Conservation (phyloP, 2,888 invertebrate genomes). For the Amaurobius ferox region DNA sequence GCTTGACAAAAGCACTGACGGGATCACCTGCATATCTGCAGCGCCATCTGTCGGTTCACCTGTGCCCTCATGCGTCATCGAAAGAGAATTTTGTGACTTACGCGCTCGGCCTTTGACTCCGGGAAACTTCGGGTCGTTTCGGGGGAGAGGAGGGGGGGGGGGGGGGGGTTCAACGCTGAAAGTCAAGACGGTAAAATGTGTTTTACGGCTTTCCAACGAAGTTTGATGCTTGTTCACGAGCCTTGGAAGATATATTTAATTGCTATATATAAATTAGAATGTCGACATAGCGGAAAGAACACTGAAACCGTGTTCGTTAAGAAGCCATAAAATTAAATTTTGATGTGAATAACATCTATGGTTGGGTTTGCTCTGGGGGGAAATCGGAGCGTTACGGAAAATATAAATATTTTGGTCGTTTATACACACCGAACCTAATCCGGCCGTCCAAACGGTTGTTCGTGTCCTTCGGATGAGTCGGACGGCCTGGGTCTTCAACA, state of each 20-base stretch:
- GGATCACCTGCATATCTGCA: not conserved
- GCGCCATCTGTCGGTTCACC: constrained; percentile 6
- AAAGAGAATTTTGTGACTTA: constrained; percentile 2
- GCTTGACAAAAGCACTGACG: not conserved
- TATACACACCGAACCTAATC: no score
- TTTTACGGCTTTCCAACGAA: not conserved
- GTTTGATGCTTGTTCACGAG: not conserved
- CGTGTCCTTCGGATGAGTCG: no score
- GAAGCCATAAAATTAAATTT: no score
- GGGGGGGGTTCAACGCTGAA: not conserved
- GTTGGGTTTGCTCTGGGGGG: no score
- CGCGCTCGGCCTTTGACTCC: not conserved
- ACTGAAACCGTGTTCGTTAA: no score
- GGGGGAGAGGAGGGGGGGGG: no score
- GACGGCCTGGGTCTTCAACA: no score
- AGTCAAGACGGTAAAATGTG: not conserved
- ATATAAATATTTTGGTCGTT: no score
- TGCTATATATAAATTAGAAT: not conserved
- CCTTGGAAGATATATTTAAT: not conserved
- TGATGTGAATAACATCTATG: no score
- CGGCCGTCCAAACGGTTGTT: no score
- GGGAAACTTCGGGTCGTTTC: not conserved
- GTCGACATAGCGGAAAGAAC: no score
- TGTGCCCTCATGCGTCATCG: not conserved
- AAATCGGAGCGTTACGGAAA: no score